Evolutionary conservation across 2,888 invertebrate genomes (phyloP), one percentile per base, ranked within the genome.

Genomic region (Bedellia somnulentella): DNA sequence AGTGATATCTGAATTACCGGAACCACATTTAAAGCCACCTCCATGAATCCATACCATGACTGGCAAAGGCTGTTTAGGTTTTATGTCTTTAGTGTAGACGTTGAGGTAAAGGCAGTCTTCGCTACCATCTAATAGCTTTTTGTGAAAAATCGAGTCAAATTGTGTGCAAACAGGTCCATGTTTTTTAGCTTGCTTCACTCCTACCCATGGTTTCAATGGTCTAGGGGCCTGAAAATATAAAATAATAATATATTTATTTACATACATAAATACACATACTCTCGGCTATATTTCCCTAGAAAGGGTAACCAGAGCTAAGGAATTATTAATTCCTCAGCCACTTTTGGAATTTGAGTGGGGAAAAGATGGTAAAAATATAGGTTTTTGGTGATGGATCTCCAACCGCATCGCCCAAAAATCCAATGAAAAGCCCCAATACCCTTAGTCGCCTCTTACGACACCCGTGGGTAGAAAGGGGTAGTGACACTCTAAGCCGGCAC

Each of bases 21-120:
- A 59, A 5, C 70, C 70, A 5, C 46, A 44, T 21, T 44, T 42
- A 26, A 54, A 66, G 0, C 48, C 68, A 5, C 67, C 68, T 1
- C 64, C 66, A 15, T 70, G 64, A 13, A 70, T 62, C 46, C 49
- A 68, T 3, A 68, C 42, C 68, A 68, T 64, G 2, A 70, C 70
- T 1, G 68, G 57, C 2, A 55, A 30, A 0, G 41, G 46, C 2
- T 37, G 39, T 0, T 21, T 13, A 0, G 57, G 54, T 4, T 45
- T 46, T 1, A 57, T 5, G 3, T 55, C 33, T 15, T 70, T 66
- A 2, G 59, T 52, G 35, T 70, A 71, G 2, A 73, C 58, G 31
- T 75, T 75, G 0, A 75, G 43, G 32, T 59, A 71, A 2, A 75
- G 44, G 27, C 71, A 71, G 36, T 75, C 59, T 40, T 62, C 62